phyloP scores from a whole-genome alignment of 2,797 vertebrate species.

The Synanceia verrucosa region DNA sequence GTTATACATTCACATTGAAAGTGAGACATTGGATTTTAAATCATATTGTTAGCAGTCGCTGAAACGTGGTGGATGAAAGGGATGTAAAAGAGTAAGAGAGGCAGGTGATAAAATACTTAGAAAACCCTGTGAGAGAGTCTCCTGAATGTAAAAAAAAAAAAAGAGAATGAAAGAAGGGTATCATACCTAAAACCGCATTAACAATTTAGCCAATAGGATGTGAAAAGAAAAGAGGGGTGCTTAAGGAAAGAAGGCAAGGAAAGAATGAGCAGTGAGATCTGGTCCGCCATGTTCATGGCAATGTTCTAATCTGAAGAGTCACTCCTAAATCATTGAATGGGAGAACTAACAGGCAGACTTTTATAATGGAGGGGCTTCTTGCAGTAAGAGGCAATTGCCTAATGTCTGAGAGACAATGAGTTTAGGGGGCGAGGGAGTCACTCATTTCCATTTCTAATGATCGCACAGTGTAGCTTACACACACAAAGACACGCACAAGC shows the following conservation, averaged over 20 bases:
- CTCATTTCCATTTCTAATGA: conserved; percentile 80
- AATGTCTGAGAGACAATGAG: conserved; percentile 76
- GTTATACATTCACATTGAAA: neutral
- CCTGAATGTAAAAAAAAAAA: conserved; percentile 12
- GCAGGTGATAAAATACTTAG: conserved; percentile 33
- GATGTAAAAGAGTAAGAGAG: conserved; percentile 6
- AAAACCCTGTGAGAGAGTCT: conserved; percentile 22
- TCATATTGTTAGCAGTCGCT: conserved; percentile 3
- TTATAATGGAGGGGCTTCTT: conserved; percentile 63
- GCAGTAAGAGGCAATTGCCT: conserved; percentile 73
- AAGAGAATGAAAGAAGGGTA: conserved; percentile 32
- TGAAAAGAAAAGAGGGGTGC: conserved; percentile 33
- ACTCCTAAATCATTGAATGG: conserved; percentile 58
- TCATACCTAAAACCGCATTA: conserved; percentile 46
- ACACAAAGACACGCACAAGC: conserved; percentile 11
- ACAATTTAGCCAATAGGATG: conserved; percentile 31
- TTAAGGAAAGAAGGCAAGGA: conserved; percentile 34
- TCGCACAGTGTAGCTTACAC: conserved; percentile 56
- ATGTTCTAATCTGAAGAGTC: conserved; percentile 61
- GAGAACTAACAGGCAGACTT: conserved; percentile 56
- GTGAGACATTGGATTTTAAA: conserved; percentile 30
- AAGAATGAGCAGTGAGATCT: conserved; percentile 28
- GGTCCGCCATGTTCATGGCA: conserved; percentile 25
- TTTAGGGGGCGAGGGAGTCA: conserved; percentile 73
- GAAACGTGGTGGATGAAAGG: conserved; percentile 21